Evolutionary conservation across 2,888 invertebrate species (phyloP), one percentile per base, ranked within the genome.

Genomic region (Mimumesa dahlbomi): DNA sequence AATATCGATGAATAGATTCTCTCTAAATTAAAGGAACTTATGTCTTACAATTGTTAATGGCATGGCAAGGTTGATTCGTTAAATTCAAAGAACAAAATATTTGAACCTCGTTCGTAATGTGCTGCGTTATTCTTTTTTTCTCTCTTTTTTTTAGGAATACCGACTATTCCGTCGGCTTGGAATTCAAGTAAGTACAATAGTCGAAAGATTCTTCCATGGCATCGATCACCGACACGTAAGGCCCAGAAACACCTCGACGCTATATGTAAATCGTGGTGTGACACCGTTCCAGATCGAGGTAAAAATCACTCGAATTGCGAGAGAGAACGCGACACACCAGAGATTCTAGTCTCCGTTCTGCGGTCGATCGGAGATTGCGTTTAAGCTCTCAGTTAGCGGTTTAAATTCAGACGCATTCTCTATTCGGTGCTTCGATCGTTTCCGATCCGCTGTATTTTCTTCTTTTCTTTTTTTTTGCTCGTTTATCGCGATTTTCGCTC

Each of bases 211-310:
- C 73, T 75, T 75, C 71, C 77, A 78, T 81, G 71, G 75, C 73
- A 79, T 73, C 79, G 76, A 82, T 83, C 82, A 87, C 84, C 82
- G 81, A 84, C 79, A 77, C 74, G 68, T 82, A 83, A 81, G 82
- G 83, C 80, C 82, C 78, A 74, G 52, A 68, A 75, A 79, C 54
- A 59, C 31, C 48, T 64, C 38, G 43, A 21, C 36, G 49, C 46
- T 67, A 61, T 49, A 54, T 46, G 36, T 50, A 57, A 67, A 67
- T 63, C 22, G 53, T 72, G 56, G 68, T 48, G 54, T 50, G 50
- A 46, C 54, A n/a, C 61, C 42, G 45, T 49, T 56, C 52, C 48
- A 58, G 40, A 18, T 63, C 67, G 54, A 76, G 54, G 69, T 11
- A 36, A 58, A 67, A 73, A 40, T 40, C 46, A 50, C 61, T 66